Evolutionary conservation across 2,113 vertebrate genomes (phyloP).

Genomic region (Panurus biarmicus): DNA sequence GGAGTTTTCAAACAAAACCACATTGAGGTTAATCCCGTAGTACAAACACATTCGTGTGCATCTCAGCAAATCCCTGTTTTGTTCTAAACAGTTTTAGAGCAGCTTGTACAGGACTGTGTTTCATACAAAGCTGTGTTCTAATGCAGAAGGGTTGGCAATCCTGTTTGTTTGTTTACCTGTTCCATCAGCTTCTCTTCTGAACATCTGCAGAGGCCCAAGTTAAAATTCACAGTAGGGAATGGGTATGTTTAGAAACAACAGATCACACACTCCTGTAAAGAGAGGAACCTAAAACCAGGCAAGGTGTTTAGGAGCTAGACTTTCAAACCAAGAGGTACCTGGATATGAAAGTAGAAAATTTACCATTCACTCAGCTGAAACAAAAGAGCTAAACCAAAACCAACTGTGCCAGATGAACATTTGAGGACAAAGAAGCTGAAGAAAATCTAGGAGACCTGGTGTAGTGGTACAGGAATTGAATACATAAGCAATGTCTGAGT

Average conservation of each 20-base stretch:
- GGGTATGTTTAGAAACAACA: neutral
- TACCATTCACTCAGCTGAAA: neutral
- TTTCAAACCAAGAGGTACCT: neutral
- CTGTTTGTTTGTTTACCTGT: neutral
- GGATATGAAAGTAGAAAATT: neutral
- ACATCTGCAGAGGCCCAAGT: neutral
- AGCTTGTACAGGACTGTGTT: neutral
- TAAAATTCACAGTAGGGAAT: neutral
- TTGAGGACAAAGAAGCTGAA: neutral
- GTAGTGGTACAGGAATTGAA: neutral
- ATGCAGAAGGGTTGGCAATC: neutral
- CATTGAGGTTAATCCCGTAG: neutral
- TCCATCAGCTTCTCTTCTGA: neutral
- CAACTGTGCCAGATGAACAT: neutral
- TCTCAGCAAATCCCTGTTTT: neutral
- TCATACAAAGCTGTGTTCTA: neutral
- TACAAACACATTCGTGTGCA: neutral
- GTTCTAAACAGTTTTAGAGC: neutral
- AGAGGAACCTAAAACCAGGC: neutral
- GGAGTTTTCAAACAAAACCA: neutral
- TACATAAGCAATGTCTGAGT: neutral
- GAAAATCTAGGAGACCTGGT: neutral
- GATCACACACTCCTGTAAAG: neutral
- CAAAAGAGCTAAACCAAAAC: neutral
- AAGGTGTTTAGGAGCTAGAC: neutral